Base-by-base conservation (phyloP, 2,797 vertebrate genomes). In the Sebastes miniatus region DNA sequence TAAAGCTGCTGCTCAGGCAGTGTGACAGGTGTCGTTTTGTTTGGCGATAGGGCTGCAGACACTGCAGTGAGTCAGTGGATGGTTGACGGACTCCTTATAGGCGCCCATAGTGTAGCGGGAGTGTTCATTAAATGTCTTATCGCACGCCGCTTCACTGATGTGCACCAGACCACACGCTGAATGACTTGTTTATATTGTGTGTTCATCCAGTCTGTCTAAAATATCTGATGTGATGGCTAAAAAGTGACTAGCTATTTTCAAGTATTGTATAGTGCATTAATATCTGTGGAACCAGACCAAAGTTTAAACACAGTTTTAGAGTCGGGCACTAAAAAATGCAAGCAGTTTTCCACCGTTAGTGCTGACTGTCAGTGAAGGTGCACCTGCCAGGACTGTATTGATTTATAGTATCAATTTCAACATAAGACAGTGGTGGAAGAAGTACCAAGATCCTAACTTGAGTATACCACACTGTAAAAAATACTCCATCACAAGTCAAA, bases 1-100 rank as follows among this genome's bases (percentile, higher is more conserved):
- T 36, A 78, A 56, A 83, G 87, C 89, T 81, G 90, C 91, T 94
- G 93, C 89, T 95, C 93, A 95, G 95, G 87, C 90, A 90, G 89
- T 93, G 94, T 95, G 94, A 95, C 95, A 96, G 93, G 93, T 94
- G 92, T 91, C 90, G 72, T 89, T 91, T 77, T 87, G 81, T 85
- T 85, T 62, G 75, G 71, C 69, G 88, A 90, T 89, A 64, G 86
- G 74, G 73, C 82, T 59, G 78, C 81, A 88, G 81, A 90, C 75
- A 61, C 66, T 69, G 79, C 85, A 62, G 83, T 24, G 74, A 84
- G 74, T 77, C 85, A 66, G 72, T 43, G 80, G 77, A 83, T 76
- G 83, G 56, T 80, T 87, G 81, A 88, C 69, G 58, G 82, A 85
- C 77, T 84, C 70, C 70, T 78, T 77, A 76, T 76, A 78, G 80